Base-by-base conservation (phyloP, 2,888 invertebrate genomes). In the Diaphora mendica region DNA sequence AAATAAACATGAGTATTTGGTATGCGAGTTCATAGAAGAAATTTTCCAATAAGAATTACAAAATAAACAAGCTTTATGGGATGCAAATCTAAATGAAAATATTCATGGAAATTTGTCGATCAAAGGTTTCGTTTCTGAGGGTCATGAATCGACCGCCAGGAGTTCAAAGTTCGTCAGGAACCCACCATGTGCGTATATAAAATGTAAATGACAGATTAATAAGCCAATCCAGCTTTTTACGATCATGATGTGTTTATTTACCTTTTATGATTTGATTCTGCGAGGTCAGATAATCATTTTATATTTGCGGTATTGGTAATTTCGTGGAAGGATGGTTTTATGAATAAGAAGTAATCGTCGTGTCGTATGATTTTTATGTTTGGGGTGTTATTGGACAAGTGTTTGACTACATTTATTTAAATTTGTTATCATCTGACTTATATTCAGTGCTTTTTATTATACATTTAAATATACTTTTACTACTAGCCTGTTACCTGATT, bases 11-110 rank as follows among this genome's bases (percentile, higher is more conserved):
- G 8, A 39, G 39, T 13, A 68, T 64, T 26, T 42, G 9, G 39
- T 44, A 8, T 44, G 20, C 74, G 8, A 75, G 71, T 74, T 78
- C 77, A 81, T 81, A 82, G 78, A 68, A 74, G 59, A 75, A 77
- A 78, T 82, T 82, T 68, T 79, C 79, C 82, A 83, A 82, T 84
- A 84, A 79, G 72, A 42, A 79, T 72, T 69, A 71, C 51, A 64
- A 73, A 66, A 64, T 82, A 82, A 84, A 84, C 82, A 84, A 70
- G 71, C 75, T 71, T 79, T 80, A 84, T 84, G 75, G 77, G 76
- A 88, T 88, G 87, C 85, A 86, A 88, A 88, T 87, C 77, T 81
- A 79, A 83, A 84, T 86, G 83, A 86, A 87, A 87, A 87, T 88
- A 88, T 88, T 88, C 87, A 88, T 88, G 88, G 86, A 87, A 86